phyloP scores from a whole-genome alignment of 30 jellyfish, hydroid and myxozoan species.

The Aurelia sp. region DNA sequence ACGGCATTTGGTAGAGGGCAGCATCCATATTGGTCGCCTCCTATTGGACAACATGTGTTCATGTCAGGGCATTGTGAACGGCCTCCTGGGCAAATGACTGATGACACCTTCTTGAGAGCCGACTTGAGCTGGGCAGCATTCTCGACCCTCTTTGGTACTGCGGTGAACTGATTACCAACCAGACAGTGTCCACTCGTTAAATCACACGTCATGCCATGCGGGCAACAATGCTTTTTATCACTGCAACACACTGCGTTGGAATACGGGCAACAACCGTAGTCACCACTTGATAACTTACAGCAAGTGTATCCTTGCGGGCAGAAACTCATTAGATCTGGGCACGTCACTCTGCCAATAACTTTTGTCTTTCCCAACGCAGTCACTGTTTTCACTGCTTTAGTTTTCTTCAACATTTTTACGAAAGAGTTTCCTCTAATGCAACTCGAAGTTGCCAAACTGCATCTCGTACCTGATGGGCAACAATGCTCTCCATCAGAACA shows the following conservation, averaged over 20 bases:
- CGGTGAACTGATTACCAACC: not conserved
- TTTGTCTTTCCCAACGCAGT: not conserved
- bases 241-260: constrained; percentile 64
- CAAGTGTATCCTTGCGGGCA: constrained; percentile 55
- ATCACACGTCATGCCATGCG: constrained; percentile 52
- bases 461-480: constrained; percentile 75
- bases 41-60: constrained; percentile 62
- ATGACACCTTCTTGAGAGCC: not conserved
- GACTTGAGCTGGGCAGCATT: not conserved
- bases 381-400: not conserved
- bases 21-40: constrained; percentile 60
- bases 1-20: constrained; percentile 62
- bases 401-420: not conserved
- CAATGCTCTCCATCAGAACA: constrained; percentile 81
- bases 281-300: constrained; percentile 37
- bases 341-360: not conserved
- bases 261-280: constrained; percentile 72
- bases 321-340: constrained; percentile 52
- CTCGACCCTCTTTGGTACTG: not conserved
- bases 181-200: constrained; percentile 3
- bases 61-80: constrained; percentile 49
- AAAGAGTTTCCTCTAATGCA: constrained; percentile 24
- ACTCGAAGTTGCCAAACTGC: constrained; percentile 32
- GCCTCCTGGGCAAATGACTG: constrained; percentile 36
- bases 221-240: constrained; percentile 60